Conservation (phyloP, 2,888 invertebrate species). For the Dicranocentrus wangi region DNA sequence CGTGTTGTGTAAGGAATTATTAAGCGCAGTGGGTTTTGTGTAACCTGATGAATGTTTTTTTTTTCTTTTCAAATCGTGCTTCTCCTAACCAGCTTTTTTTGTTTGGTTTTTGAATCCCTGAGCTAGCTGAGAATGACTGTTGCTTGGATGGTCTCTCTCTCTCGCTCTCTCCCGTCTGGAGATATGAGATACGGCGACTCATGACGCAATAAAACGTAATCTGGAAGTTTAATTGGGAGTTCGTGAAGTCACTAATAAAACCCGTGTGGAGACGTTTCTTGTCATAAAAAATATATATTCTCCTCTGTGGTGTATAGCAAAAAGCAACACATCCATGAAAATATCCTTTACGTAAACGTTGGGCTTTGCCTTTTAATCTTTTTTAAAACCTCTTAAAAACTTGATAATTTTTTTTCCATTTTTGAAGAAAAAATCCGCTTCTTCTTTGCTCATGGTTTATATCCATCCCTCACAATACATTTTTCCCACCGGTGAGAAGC, state of each 20-base stretch:
- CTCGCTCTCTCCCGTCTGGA: slow-evolving; percentile 37
- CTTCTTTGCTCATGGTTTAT: slow-evolving; percentile 9
- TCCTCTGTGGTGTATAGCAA: too few relatives aligned
- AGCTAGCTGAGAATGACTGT: slow-evolving; percentile 12
- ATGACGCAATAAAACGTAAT: slow-evolving; percentile 64
- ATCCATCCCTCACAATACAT: too few relatives aligned
- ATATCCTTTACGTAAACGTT: too few relatives aligned
- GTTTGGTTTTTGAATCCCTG: not conserved
- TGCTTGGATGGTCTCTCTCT: slow-evolving; percentile 22
- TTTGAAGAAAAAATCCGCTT: slow-evolving; percentile 27
- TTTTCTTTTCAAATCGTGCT: too few relatives aligned
- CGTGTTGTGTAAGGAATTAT: too few relatives aligned
- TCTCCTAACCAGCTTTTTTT: not conserved
- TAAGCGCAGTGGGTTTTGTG: too few relatives aligned
- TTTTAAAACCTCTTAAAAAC: slow-evolving; percentile 37
- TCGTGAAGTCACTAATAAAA: slow-evolving; percentile 69
- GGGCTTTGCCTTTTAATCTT: not conserved
- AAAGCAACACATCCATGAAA: too few relatives aligned
- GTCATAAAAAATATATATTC: too few relatives aligned
- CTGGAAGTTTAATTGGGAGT: slow-evolving; percentile 69
- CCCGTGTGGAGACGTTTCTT: slow-evolving; percentile 59
- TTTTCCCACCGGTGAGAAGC: too few relatives aligned
- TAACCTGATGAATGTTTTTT: too few relatives aligned
- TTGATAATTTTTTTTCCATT: slow-evolving; percentile 40
- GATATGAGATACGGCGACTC: slow-evolving; percentile 58